A percentile compares a stretch with the other conserved stretches of the same genome.
Evolutionary conservation across 2,888 invertebrate genomes (phyloP).

Genomic region (Helobdella robusta): DNA sequence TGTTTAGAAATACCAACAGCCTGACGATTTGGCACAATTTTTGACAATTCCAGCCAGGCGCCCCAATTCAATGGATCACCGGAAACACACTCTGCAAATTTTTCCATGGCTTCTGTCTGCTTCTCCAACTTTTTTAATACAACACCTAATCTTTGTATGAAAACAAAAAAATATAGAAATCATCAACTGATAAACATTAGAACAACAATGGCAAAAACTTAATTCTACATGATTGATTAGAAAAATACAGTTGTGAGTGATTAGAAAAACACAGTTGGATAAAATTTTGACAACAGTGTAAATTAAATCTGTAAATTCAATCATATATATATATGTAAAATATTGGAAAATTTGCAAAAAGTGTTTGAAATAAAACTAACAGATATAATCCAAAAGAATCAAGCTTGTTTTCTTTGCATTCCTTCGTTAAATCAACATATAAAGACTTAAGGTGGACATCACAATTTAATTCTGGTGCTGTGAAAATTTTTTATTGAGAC

Average conservation of each 20-base stretch:
- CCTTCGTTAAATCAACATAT: slow-evolving; percentile 45
- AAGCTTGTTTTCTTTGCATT: slow-evolving; percentile 51
- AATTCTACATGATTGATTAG: no score
- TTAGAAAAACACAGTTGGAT: no score
- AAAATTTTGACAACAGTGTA: no score
- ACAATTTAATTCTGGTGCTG: slow-evolving; percentile 41
- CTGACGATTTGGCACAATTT: slow-evolving; percentile 71
- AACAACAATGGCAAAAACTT: background rate
- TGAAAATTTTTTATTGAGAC: no score
- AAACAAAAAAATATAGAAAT: background rate
- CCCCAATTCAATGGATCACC: slow-evolving; percentile 81
- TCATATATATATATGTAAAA: no score
- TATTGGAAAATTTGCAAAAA: no score
- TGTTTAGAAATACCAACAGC: slow-evolving; percentile 41
- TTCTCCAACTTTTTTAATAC: slow-evolving; percentile 78
- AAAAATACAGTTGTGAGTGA: no score
- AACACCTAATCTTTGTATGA: slow-evolving; percentile 65
- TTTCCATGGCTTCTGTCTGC: slow-evolving; percentile 65
- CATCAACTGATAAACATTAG: slow-evolving; percentile 3
- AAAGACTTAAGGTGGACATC: slow-evolving; percentile 45
- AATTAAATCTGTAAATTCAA: no score
- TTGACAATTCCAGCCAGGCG: slow-evolving; percentile 83
- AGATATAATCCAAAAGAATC: slow-evolving; percentile 65
- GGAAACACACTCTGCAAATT: slow-evolving; percentile 68
- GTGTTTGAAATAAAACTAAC: no score